Base-by-base conservation (phyloP, 2,888 invertebrate species). In the Acholoe squamosa region DNA sequence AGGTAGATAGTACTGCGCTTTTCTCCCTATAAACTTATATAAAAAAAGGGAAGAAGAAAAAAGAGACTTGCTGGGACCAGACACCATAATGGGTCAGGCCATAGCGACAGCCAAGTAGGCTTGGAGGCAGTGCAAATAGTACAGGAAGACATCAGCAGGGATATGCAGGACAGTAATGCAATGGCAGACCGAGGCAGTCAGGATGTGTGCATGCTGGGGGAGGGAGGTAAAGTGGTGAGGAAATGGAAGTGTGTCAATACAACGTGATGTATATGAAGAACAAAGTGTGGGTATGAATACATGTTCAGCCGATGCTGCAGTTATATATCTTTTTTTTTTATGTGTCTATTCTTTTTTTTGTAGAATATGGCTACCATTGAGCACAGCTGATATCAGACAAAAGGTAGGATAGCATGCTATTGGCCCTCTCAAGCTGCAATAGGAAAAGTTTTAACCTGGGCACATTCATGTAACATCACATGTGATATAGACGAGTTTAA, bases 41-140 rank as follows among this genome's bases (percentile, higher is more conserved):
- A 43, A 43, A 43, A 43, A 43, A 43, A 43, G 43, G 10, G 43
- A 43, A 43, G 10, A 43, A 43, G 10, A 10, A 7, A 43, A 43
- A 43, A 10, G 10, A 43, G 3, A 43, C 61, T 61, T 7, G 61
- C n/a, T n/a, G 19, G 61, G 61, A 61, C 19, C 61, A n/a, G n/a
- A 43, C 19, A 61, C 61, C 61, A n/a, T 7, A 12, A n/a, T 61
- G 22, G 61, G 61, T n/a, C 22, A 61, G n/a, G 61, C 22, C 22
- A 61, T 3, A 61, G n/a, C 7, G 61, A n/a, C 61, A 61, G 61
- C 3, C 77, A 77, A 77, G 77, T 77, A 77, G 31, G 77, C 16
- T 77, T 77, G 31, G 33, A 77, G 77, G 28, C 77, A 77, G 77
- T 25, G 67, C 77, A 77, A 77, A 77, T 61, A 61, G 19, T 19